Evolutionary conservation across 2,113 vertebrate genomes (phyloP), one percentile per base, ranked within the genome.

Genomic region (Talpa occidentalis): DNA sequence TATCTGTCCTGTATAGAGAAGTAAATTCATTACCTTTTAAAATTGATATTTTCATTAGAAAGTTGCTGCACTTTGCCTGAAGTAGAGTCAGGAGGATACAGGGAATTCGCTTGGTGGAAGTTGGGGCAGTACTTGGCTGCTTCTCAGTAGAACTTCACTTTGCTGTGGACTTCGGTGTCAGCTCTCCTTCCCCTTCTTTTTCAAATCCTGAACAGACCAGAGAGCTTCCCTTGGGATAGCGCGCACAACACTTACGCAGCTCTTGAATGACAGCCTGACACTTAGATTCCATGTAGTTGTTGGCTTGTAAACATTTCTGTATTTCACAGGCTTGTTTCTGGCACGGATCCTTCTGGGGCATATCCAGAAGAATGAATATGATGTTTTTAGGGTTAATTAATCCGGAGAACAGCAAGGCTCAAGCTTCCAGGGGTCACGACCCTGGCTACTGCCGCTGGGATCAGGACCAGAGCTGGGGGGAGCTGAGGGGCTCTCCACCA

Each of bases 251-350:
- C 94, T 96, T 98, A 64, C 97, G 96, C 98, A 99, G 99, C 67
- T 98, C 99, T 94, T 92, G 96, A 42, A 99, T 98, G 88, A 98
- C 97, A 16, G 97, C 78, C 86, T 64, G 30, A 64, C 24, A 64
- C 30, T 30, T 32, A 32, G 26, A 30, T 32, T 64, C 30, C 30
- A 30, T 64, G 24, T 64, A 64, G 24, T 96, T 64, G 24, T 64
- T 98, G 99, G 99, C 99, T 99, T 99, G 98, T 98, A 99, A 98
- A 96, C 99, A 99, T 97, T 98, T 99, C 98, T 99, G 99, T 97
- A 99, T 99, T 96, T 98, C 98, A 98, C 99, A 99, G 92, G 99
- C 99, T 96, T 99, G 98, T 97, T 99, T 99, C 98, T 99, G 98
- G 97, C 99, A 99, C 66, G 99, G 99, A 96, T 99, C 99, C 98